Conservation (phyloP, 1,140 invertebrate genomes). For the Sipha flava region DNA sequence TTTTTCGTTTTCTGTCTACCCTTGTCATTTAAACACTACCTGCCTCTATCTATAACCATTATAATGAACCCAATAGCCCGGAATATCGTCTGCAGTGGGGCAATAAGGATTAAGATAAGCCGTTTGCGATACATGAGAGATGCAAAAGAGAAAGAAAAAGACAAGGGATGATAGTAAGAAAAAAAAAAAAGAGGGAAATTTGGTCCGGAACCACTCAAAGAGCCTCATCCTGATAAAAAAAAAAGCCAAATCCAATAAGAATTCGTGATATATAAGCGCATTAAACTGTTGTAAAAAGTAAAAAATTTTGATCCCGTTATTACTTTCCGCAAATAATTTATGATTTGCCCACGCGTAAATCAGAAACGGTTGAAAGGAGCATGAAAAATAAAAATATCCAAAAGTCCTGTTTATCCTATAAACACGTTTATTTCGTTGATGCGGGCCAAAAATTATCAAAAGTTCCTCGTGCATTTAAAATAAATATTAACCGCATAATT, state of each 20-base stretch:
- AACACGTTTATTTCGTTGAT: not conserved
- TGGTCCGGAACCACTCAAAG: not conserved
- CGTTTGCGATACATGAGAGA: not conserved
- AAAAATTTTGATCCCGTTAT: not conserved
- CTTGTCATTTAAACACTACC: slow-evolving; percentile 1
- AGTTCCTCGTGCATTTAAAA: not conserved
- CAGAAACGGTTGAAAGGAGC: not conserved
- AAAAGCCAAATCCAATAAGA: slow-evolving; percentile 30
- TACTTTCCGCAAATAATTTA: slow-evolving; percentile 9
- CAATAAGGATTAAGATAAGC: slow-evolving; percentile 4
- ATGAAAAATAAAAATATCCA: not conserved
- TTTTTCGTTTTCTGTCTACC: not conserved
- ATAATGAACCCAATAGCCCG: slow-evolving; percentile 16
- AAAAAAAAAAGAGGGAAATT: not conserved
- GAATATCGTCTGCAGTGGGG: not conserved
- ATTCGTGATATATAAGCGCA: slow-evolving; percentile 11
- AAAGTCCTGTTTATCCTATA: not conserved
- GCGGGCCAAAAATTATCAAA: not conserved
- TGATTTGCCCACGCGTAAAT: slow-evolving; percentile 17
- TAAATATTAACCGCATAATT: not conserved
- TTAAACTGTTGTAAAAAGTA: slow-evolving; percentile 18
- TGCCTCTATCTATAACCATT: not conserved
- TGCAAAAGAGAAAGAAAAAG: not conserved
- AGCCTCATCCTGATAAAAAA: slow-evolving; percentile 6
- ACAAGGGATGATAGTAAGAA: not conserved